Evolutionary conservation across 2,888 invertebrate genomes (phyloP).

Genomic region (Acrobeloides nanus): DNA sequence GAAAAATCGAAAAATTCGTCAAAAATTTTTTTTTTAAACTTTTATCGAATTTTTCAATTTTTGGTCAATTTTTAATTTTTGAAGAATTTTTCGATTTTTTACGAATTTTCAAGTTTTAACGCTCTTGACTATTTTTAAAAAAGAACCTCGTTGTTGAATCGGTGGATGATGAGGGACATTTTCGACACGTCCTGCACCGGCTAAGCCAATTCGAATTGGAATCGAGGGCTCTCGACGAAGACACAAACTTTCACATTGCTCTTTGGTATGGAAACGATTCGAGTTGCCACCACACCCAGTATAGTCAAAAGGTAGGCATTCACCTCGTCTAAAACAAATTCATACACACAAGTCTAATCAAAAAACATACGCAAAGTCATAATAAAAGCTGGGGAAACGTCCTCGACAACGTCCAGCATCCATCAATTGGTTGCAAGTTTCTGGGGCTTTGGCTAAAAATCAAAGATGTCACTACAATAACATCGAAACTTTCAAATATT

Average conservation of each 20-base stretch:
- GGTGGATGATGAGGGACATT: neutral
- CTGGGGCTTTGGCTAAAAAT: conserved; percentile 35
- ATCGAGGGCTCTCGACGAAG: neutral
- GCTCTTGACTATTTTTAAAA: too few species aligned
- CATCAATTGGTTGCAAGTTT: conserved; percentile 39
- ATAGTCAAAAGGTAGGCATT: too few species aligned
- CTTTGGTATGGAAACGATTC: conserved; percentile 37
- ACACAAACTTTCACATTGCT: conserved; percentile 13
- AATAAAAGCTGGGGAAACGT: conserved; percentile 44
- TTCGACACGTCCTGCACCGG: neutral
- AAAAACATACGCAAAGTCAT: conserved; percentile 44
- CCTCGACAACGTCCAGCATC: conserved; percentile 48
- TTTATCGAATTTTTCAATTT: too few species aligned
- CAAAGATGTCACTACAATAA: conserved; percentile 3
- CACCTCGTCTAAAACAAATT: too few species aligned
- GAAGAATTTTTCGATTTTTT: too few species aligned
- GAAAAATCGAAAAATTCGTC: too few species aligned
- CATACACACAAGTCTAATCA: conserved; percentile 34
- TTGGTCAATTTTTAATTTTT: too few species aligned
- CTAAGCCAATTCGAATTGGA: neutral
- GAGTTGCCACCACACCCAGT: conserved; percentile 50
- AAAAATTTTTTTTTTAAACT: too few species aligned
- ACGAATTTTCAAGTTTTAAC: too few species aligned
- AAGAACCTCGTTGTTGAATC: too few species aligned
- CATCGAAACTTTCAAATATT: too few species aligned